Evolutionary conservation across 1,140 invertebrate genomes (phyloP), one percentile per base, ranked within the genome.

Genomic region (Adelges cooleyi): DNA sequence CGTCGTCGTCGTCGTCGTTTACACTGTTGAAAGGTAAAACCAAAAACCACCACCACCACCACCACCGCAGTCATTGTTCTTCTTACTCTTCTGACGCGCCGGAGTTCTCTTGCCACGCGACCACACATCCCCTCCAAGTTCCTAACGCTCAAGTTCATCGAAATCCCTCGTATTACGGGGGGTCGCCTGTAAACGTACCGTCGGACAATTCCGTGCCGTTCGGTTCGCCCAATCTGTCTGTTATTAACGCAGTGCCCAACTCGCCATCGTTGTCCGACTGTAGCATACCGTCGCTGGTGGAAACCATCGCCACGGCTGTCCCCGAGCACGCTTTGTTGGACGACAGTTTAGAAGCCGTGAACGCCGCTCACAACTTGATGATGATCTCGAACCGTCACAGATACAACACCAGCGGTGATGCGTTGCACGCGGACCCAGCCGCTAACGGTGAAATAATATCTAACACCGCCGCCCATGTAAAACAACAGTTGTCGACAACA

Each of bases 311-410:
- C 29, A 62, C 56, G 20, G 56, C 56, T 46, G 25, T 62, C 20
- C 56, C 56, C 20, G 56, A 62, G 25, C 56, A 62, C 33, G 11
- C 56, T 46, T 48, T 62, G 56, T 29, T 62, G 29, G 56, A 62
- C 33, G 56, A 62, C 27, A 62, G 56, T 62, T 48, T 62, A 46
- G 56, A 62, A 62, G 56, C 56, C 9, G 56, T 62, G 15, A 62
- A 62, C 18, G 56, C 56, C n/a, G 56, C 56, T 48, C 56, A 62
- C 33, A 62, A 62, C 40, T 48, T 62, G 46, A 46, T 62, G 40
- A 20, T 62, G 56, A 62, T 62, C 56, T 62, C 56, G 46, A 62
- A 62, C 25, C 56, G 56, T 42, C 38, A 62, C 46, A 62, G 56
- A 42, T 62, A 62, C 56, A 62, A 62, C 17, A 27, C 18, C 23